Base-by-base conservation (phyloP, 2,797 vertebrate species). In the Pangasius krempfi region DNA sequence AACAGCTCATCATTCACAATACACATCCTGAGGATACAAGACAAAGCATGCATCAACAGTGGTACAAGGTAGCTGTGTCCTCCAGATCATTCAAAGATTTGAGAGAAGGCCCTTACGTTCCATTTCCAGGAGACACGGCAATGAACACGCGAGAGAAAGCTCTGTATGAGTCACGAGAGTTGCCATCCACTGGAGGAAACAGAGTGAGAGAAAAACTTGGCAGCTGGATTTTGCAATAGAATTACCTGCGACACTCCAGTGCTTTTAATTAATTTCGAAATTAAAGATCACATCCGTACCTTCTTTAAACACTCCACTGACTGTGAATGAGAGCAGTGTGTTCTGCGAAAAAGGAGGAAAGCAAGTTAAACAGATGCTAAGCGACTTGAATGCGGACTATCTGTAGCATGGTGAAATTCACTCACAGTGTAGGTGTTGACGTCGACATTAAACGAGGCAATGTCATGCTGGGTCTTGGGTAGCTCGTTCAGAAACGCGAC, bases 1-100 rank as follows among this genome's bases (percentile, higher is more conserved):
- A 98, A 98, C 66, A 98, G 92, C 94, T 98, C 96, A 16, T 99
- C 98, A 0, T 99, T 99, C 40, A 99, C 98, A 0, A 99, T 97
- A 91, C 97, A 97, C 70, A 99, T 91, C 85, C 98, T 99, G 92
- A 58, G 13, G 72, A 58, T 84, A 44, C 79, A 33, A 72, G 88
- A 47, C 9, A 33, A 20, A 10, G 8, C 79, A 66, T 6, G 50
- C 8, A 47, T 68, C 27, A 52, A 5, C n/a, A 30, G 3, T 0
- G 2, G 87, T 27, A 50, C 14, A 68, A 33, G 14, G 27, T 37
- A 52, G 81, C 14, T 0, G 1, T n/a, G 40, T 20, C 44, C 3
- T 66, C 9, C 9, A 64, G 16, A 37, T 9, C 6, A 47, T 44
- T 18, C 3, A 25, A 12, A 80, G 33, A 44, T 33, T 18, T 2